A percentile compares a stretch with the other conserved stretches of the same genome.
Conservation (phyloP, 2,888 invertebrate species). For the Tiliacea aurago region DNA sequence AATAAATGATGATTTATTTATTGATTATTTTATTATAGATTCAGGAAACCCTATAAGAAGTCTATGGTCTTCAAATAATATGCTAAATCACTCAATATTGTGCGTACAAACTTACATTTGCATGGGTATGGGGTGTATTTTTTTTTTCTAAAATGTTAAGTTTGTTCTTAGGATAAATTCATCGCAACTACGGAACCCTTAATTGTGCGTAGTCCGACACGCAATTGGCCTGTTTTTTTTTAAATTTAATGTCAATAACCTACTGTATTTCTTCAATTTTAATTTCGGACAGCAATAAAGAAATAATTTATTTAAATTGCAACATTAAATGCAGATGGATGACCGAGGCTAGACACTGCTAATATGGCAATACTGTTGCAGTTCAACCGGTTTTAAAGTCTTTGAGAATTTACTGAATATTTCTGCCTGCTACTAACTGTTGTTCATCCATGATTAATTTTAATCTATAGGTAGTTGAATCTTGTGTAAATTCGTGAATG, state of each 20-base stretch:
- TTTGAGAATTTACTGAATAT: not conserved
- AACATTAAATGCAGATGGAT: conserved; percentile 38
- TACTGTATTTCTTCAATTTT: not conserved
- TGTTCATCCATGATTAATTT: not conserved
- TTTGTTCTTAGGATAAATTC: no score
- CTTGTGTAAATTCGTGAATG: not conserved
- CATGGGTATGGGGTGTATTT: no score
- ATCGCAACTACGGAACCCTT: no score
- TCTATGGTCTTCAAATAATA: no score
- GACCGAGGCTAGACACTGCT: conserved; percentile 11
- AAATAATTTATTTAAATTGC: conserved; percentile 43
- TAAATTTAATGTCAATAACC: conserved; percentile 37
- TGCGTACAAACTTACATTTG: no score
- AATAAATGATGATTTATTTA: no score
- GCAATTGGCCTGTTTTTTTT: not conserved
- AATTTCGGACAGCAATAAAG: conserved; percentile 1
- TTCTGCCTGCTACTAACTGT: not conserved
- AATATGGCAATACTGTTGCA: conserved; percentile 13
- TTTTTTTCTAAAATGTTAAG: no score
- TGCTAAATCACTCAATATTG: no score
- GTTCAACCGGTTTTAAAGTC: conserved; percentile 35
- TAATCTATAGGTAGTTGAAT: not conserved
- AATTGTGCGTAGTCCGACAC: no score
- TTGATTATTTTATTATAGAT: no score
- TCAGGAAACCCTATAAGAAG: no score